Percentiles rank a stretch among this genome's conserved stretches.
phyloP scores from a whole-genome alignment of 2,113 vertebrate species.

The Mus pahari region DNA sequence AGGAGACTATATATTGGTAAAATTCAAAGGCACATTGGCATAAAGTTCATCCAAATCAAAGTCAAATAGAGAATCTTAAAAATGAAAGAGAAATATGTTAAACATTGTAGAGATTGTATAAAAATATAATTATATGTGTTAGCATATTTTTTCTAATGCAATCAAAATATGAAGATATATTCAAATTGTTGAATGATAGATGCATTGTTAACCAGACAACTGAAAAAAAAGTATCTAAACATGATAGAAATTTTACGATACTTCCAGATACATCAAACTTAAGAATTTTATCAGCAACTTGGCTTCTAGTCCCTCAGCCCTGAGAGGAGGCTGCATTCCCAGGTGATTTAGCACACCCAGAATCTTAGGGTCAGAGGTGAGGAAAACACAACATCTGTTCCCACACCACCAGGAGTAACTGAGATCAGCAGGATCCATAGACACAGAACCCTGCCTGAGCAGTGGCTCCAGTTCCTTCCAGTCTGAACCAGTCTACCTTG shows the following conservation, averaged over 20 bases:
- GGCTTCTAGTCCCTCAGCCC: too few relatives aligned
- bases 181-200: background rate
- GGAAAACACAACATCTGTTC: too few relatives aligned
- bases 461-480: too few relatives aligned
- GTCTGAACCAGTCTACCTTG: too few relatives aligned
- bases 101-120: background rate
- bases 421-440: too few relatives aligned
- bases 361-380: too few relatives aligned
- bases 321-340: too few relatives aligned
- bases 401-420: too few relatives aligned
- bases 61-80: background rate
- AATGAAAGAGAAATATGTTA: background rate
- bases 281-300: background rate
- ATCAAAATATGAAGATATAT: background rate
- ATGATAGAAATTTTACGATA: background rate
- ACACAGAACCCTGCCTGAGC: too few relatives aligned
- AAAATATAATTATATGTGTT: background rate
- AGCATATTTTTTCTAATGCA: background rate
- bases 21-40: background rate
- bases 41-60: background rate
- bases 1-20: background rate
- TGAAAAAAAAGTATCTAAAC: background rate
- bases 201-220: background rate
- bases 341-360: too few relatives aligned
- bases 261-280: background rate